Conservation (phyloP, 2,888 invertebrate genomes). For the Yponomeuta plumbellus region DNA sequence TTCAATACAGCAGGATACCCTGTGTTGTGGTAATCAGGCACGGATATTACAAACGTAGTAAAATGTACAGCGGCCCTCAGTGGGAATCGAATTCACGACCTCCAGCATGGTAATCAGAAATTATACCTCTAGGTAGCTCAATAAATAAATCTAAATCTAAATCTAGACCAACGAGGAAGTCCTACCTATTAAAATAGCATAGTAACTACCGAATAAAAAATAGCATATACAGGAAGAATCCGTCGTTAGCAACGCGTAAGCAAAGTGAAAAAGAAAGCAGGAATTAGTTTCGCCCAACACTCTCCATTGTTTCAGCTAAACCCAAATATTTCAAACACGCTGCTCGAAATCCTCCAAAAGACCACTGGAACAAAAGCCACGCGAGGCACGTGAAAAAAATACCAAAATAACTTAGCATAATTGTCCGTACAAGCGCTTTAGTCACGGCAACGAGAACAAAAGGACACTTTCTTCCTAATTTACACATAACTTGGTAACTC, state of each 20-base stretch:
- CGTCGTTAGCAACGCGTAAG: neutral
- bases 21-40: no score
- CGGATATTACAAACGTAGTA: no score
- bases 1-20: no score
- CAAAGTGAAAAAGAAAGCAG: neutral
- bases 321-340: neutral
- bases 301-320: neutral
- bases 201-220: no score
- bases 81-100: no score
- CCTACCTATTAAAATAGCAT: no score
- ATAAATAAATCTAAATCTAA: no score
- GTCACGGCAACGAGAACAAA: constrained; percentile 57
- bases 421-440: constrained; percentile 33
- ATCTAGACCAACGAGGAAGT: no score
- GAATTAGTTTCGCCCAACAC: neutral
- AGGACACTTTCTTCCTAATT: constrained; percentile 52
- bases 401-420: neutral
- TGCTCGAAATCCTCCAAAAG: neutral
- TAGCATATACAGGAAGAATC: no score
- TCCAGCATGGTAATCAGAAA: no score
- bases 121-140: no score
- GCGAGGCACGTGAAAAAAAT: neutral
- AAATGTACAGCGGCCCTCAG: no score
- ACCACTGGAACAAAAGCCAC: constrained; percentile 6
- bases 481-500: constrained; percentile 8